These are phyloP conservation scores for Redunca redunca DNA, from an alignment of 2,113 vertebrate species.

Conservation along the genomic window DNA sequence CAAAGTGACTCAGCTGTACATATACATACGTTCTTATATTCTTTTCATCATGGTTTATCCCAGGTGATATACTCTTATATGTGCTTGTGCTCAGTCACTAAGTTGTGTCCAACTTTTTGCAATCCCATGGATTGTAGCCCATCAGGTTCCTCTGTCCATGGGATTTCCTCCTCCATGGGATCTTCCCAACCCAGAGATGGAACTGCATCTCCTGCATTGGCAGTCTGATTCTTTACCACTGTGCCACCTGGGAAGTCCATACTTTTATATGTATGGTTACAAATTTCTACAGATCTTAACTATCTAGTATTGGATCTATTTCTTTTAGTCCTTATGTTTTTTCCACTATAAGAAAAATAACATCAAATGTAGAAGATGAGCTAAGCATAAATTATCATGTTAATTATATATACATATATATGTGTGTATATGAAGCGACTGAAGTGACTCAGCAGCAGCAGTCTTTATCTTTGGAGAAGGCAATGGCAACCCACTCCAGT, in stretches of 20 bases:
- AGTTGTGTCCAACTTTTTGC: background rate
- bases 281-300: background rate
- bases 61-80: background rate
- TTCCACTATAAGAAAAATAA: constrained; percentile 25
- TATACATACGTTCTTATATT: background rate
- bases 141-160: background rate
- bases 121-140: background rate
- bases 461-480: no score
- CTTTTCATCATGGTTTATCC: background rate
- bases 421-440: no score
- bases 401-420: background rate
- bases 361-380: background rate
- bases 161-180: background rate
- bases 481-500: no score
- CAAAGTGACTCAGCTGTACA: background rate
- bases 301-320: background rate
- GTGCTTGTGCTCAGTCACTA: background rate
- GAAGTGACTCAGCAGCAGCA: no score
- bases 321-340: constrained; percentile 10
- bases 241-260: background rate
- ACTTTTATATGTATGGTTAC: constrained; percentile 1
- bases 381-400: background rate
- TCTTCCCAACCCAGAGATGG: background rate
- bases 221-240: background rate
- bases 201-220: background rate